Conservation (phyloP, 2,888 invertebrate species). For the Deladenus siricidicola region DNA sequence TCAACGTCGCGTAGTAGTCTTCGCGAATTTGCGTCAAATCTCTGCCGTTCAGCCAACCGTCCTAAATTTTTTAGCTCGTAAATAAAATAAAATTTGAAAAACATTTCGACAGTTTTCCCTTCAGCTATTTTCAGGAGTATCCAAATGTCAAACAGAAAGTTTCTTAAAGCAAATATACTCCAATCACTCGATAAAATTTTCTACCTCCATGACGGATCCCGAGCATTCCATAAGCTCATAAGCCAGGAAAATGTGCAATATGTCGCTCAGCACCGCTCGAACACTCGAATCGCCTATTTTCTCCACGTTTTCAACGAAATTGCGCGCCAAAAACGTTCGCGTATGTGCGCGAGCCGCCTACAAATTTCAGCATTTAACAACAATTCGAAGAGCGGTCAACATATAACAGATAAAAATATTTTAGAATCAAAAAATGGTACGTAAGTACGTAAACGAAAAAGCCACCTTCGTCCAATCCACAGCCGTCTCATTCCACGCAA, state of each 20-base stretch:
- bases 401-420: too few species aligned
- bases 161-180: too few species aligned
- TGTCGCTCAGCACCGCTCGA: constrained; percentile 16
- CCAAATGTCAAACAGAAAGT: neutral
- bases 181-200: too few species aligned
- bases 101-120: too few species aligned
- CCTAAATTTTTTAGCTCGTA: constrained; percentile 23
- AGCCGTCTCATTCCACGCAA: constrained; percentile 38
- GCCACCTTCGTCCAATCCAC: constrained; percentile 35
- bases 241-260: constrained; percentile 25
- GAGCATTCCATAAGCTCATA: constrained; percentile 29
- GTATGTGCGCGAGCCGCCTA: constrained; percentile 77
- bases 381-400: too few species aligned
- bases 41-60: constrained; percentile 31
- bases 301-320: constrained; percentile 57
- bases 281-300: constrained; percentile 18
- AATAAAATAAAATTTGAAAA: too few species aligned
- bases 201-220: constrained; percentile 19
- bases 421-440: too few species aligned
- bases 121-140: neutral
- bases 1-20: constrained; percentile 56
- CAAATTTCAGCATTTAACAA: constrained; percentile 59
- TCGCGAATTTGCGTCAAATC: constrained; percentile 36
- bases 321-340: constrained; percentile 69
- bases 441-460: too few species aligned